phyloP scores from a whole-genome alignment of 2,113 vertebrate genomes.

The Phalacrocorax aristotelis region DNA sequence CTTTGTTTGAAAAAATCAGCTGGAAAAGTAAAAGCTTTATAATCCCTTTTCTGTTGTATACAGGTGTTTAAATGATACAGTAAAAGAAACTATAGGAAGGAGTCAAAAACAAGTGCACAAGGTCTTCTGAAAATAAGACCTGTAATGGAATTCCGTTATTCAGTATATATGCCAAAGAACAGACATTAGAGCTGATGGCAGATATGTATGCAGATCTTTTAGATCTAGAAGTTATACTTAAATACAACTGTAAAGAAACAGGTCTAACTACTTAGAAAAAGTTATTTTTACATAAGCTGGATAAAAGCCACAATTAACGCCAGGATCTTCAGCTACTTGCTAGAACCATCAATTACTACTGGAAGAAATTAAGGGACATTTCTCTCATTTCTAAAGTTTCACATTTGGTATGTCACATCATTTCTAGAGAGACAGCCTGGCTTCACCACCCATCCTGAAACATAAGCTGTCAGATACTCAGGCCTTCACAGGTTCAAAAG shows the following conservation, averaged over 20 bases:
- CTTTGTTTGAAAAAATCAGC: neutral
- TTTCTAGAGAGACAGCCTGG: neutral
- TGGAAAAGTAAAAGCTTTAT: neutral
- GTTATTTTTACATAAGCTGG: neutral
- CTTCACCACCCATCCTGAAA: neutral
- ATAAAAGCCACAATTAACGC: neutral
- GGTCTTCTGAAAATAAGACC: neutral
- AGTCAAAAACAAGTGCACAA: rapidly evolving
- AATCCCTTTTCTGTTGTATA: neutral
- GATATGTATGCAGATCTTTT: neutral
- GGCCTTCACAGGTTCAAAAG: neutral
- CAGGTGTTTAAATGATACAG: neutral
- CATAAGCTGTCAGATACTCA: neutral
- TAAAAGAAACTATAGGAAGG: neutral
- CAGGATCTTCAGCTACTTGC: neutral
- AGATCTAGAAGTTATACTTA: neutral
- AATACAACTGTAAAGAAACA: neutral
- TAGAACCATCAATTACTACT: neutral
- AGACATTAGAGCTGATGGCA: neutral
- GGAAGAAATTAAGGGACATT: neutral
- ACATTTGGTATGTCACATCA: neutral
- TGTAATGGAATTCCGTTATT: neutral
- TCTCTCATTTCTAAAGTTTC: neutral
- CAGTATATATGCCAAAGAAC: neutral
- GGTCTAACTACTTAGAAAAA: neutral